Evolutionary conservation across 2,888 invertebrate genomes (phyloP), one percentile per base, ranked within the genome.

Genomic region (Ochropleura plecta): DNA sequence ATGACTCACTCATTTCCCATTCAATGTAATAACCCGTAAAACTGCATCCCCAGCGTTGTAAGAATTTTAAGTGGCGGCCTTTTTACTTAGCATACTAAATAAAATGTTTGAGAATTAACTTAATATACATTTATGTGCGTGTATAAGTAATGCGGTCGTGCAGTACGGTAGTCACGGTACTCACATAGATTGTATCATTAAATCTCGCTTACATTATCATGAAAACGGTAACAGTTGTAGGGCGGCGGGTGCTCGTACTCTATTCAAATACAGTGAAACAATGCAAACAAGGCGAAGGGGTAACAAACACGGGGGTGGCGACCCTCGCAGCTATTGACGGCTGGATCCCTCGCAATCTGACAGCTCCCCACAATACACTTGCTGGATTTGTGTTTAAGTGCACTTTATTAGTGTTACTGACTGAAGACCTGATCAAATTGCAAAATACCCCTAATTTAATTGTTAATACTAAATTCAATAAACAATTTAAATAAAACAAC

Each of bases 1-100:
- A 94, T 96, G 96, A 96, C 92, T 96, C 95, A 96, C 94, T 95
- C 95, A 93, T 94, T 96, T 93, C 92, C 92, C 93, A 96, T 96
- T 96, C 96, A 92, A 92, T 91, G 93, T 95, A 95, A 94, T 95
- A 94, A 94, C 92, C 93, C 93, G 94, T 95, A 95, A 95, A 96
- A 96, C 95, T 95, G 95, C 95, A 95, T 92, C 92, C 84, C 87
- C 88, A 81, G 89, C 93, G 91, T 87, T 89, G 91, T 91, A 90
- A 91, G 96, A 95, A 96, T 96, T 92, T 94, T 92, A 95, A 95
- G 90, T 91, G 91, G 92, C 91, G 86, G 87, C 88, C 88, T 92
- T 91, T 91, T 93, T 90, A 90, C 89, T 86, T 90, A 78, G 92
- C 91, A 91, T 93, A 92, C 90, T 91, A 92, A 92, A 90, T 87